These are phyloP conservation scores for Coenonympha glycerion DNA, from an alignment of 2,888 invertebrate species.

Conservation along the genomic window DNA sequence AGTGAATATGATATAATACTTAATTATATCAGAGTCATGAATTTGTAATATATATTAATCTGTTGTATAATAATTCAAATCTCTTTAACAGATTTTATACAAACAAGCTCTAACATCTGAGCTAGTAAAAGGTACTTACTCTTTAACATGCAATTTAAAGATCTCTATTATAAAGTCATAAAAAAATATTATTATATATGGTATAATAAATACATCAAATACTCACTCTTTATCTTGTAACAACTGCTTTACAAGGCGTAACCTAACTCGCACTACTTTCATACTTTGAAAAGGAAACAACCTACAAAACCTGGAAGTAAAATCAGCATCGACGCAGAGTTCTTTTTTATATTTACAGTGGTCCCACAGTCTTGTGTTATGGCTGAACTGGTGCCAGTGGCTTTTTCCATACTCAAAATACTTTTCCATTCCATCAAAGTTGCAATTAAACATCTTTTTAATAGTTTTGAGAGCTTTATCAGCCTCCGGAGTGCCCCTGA, in stretches of 20 bases:
- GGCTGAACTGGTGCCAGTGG: slow-evolving; percentile 87
- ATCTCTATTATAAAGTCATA: too few species aligned
- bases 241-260: slow-evolving; percentile 82
- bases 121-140: too few species aligned
- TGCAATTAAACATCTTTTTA: slow-evolving; percentile 84
- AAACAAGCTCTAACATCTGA: too few species aligned
- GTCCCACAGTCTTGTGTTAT: slow-evolving; percentile 89
- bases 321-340: slow-evolving; percentile 72
- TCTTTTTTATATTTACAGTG: slow-evolving; percentile 80
- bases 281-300: slow-evolving; percentile 92
- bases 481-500: slow-evolving; percentile 83
- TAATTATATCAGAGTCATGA: too few species aligned
- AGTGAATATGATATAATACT: too few species aligned
- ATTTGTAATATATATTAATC: too few species aligned
- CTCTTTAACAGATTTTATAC: too few species aligned
- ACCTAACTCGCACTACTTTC: slow-evolving; percentile 88
- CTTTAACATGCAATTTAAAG: too few species aligned
- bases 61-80: too few species aligned
- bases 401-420: slow-evolving; percentile 86
- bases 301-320: slow-evolving; percentile 85
- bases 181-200: too few species aligned
- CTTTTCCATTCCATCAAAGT: slow-evolving; percentile 82
- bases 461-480: slow-evolving; percentile 80
- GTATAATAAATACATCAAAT: slow-evolving; percentile 1
- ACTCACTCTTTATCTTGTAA: slow-evolving; percentile 83